A percentile compares a stretch with the other conserved stretches of the same genome.
These are phyloP conservation scores for Pachyseris speciosa DNA, from an alignment of 64 coral and sea anemone genomes.

Conservation along the genomic window DNA sequence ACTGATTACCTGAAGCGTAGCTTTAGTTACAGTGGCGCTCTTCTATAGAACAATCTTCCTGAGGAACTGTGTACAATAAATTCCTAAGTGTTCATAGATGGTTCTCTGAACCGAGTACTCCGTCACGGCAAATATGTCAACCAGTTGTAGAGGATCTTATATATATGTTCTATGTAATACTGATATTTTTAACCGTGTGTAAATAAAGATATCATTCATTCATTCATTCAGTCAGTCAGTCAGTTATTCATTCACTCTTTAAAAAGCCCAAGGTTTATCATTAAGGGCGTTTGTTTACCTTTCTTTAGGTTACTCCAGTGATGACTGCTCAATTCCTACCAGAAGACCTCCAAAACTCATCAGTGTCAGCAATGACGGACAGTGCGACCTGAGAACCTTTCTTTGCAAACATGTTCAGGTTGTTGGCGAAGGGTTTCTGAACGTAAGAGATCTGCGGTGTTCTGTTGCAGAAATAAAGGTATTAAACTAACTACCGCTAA, in stretches of 20 bases:
- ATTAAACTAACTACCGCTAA: background rate
- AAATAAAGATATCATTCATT: too few relatives aligned
- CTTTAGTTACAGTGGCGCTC: too few relatives aligned
- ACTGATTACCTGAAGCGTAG: too few relatives aligned
- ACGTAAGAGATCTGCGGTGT: constrained; percentile 44
- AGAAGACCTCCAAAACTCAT: constrained; percentile 36
- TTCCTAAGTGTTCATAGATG: too few relatives aligned
- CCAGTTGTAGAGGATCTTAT: too few relatives aligned
- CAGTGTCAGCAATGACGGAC: background rate
- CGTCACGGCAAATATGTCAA: too few relatives aligned
- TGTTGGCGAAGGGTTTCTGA: constrained; percentile 47
- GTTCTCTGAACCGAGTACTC: too few relatives aligned
- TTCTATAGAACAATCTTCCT: too few relatives aligned
- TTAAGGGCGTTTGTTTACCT: background rate
- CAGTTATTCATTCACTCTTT: background rate
- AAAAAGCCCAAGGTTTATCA: background rate
- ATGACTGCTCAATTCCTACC: constrained; percentile 52
- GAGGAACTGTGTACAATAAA: too few relatives aligned
- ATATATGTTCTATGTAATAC: too few relatives aligned
- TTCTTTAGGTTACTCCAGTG: constrained; percentile 15
- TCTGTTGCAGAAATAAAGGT: constrained; percentile 33
- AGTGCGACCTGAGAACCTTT: constrained; percentile 30
- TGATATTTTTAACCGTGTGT: too few relatives aligned
- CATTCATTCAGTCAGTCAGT: too few relatives aligned
- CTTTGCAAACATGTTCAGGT: constrained; percentile 23